Conservation (phyloP, 2,888 invertebrate genomes). For the Ariolimax columbianus region DNA sequence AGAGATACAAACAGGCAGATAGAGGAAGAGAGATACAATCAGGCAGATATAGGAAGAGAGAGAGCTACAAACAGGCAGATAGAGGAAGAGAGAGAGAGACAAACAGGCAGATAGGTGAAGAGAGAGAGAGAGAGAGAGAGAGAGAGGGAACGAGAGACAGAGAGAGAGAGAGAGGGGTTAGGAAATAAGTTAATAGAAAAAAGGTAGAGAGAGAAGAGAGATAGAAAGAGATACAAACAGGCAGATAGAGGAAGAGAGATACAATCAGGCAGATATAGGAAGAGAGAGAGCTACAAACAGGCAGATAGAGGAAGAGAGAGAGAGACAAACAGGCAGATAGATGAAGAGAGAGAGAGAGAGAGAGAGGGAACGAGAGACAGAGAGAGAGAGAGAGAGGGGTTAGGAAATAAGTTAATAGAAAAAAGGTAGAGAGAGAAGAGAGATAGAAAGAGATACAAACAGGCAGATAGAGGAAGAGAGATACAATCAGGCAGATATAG, state of each 20-base stretch:
- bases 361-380: neutral
- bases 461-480: too few relatives aligned
- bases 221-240: neutral
- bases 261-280: too few relatives aligned
- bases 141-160: neutral
- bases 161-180: slow-evolving; percentile 1
- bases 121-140: slow-evolving; percentile 9
- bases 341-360: slow-evolving; percentile 6
- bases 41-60: too few relatives aligned
- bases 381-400: neutral
- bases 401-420: too few relatives aligned
- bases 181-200: too few relatives aligned
- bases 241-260: neutral
- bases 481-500: too few relatives aligned
- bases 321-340: neutral
- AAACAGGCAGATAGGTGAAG: neutral
- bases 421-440: too few relatives aligned
- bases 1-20: neutral
- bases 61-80: too few relatives aligned
- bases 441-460: too few relatives aligned
- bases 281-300: too few relatives aligned
- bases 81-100: neutral
- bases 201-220: neutral
- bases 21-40: neutral
- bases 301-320: neutral